A percentile compares a stretch with the other conserved stretches of the same genome.
These are phyloP conservation scores for Candidula unifasciata DNA, from an alignment of 2,888 invertebrate genomes.

Conservation along the genomic window DNA sequence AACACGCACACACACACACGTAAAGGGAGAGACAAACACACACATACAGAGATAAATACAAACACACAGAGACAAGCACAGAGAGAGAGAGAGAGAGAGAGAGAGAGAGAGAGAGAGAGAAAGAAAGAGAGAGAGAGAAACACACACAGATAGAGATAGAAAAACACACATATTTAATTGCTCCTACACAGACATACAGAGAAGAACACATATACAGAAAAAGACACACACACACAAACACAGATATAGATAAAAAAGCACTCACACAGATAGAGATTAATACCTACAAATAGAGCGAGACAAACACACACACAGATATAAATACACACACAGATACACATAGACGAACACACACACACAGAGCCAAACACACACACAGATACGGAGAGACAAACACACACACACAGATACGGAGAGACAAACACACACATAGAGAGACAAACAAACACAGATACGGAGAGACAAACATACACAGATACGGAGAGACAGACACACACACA, in stretches of 20 bases:
- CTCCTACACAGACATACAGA: no score
- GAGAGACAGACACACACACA: no score
- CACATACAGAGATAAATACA: constrained; percentile 13
- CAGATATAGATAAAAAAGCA: constrained; percentile 22
- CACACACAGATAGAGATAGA: constrained; percentile 15
- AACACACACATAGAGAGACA: background rate
- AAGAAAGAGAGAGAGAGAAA: no score
- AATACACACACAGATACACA: background rate
- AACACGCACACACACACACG: background rate
- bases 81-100: no score
- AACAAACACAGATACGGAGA: constrained; percentile 20
- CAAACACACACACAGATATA: background rate
- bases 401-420: constrained; percentile 6
- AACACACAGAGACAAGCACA: no score
- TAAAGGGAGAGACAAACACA: constrained; percentile 18
- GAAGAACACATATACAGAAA: no score
- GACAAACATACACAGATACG: constrained; percentile 13
- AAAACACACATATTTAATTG: no score
- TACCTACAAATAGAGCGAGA: no score
- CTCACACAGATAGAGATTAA: constrained; percentile 31
- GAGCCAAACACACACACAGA: background rate
- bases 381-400: background rate
- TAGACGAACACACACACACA: constrained; percentile 11
- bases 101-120: no score
- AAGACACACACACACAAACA: background rate